These are phyloP conservation scores for Scaptomyza montana DNA, from an alignment of 1,140 invertebrate genomes.

Conservation along the genomic window DNA sequence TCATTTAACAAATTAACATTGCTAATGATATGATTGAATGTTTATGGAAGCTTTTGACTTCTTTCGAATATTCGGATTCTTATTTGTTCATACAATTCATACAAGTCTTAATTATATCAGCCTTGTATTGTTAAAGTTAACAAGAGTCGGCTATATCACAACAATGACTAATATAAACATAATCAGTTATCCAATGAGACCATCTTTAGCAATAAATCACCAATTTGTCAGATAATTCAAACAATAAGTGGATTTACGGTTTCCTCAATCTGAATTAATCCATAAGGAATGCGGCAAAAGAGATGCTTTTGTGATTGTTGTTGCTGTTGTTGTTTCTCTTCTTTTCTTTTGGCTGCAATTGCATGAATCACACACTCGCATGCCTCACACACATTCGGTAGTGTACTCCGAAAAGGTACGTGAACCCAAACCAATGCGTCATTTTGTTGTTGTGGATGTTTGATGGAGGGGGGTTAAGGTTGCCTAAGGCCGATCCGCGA, in stretches of 20 bases:
- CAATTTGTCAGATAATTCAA: background rate
- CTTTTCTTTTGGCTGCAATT: conserved; percentile 24
- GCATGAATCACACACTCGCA: conserved; percentile 30
- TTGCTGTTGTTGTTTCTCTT: conserved; percentile 3
- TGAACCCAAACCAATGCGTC: conserved; percentile 42
- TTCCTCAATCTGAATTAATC: conserved; percentile 7
- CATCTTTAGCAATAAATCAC: background rate
- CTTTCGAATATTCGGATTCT: no score
- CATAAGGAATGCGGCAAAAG: conserved; percentile 11
- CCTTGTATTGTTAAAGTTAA: no score
- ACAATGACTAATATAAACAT: no score
- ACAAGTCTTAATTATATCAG: no score
- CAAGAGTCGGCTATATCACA: no score
- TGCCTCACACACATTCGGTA: conserved; percentile 24
- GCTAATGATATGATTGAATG: no score
- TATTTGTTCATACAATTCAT: no score
- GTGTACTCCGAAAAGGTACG: conserved; percentile 39
- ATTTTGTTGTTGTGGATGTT: conserved; percentile 22
- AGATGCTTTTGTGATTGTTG: conserved; percentile 1
- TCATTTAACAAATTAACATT: no score
- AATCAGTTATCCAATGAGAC: background rate
- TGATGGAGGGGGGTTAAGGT: background rate
- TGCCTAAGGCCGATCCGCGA: conserved; percentile 14
- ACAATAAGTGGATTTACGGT: conserved; percentile 5
- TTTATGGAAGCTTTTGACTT: no score